Base-by-base conservation (phyloP, 1,140 invertebrate genomes). In the Euwallacea fornicatus region DNA sequence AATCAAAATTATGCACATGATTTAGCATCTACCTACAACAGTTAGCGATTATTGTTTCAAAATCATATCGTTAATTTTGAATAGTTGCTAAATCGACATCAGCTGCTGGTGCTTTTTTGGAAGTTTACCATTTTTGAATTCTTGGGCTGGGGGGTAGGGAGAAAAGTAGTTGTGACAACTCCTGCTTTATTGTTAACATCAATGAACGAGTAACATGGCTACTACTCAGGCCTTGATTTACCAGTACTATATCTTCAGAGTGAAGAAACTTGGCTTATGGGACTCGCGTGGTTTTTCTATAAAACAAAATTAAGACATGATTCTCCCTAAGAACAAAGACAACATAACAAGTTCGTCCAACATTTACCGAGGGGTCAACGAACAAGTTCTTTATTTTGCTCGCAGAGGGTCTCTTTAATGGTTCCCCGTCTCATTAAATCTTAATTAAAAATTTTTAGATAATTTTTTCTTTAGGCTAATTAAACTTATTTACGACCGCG, bases 321-420 rank as follows among this genome's bases (percentile, higher is more conserved):
- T 59, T 69, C 59, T 62, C 44, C 58, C 43, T 46, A 42, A 62
- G 58, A 69, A 61, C 67, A 69, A 69, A 62, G 61, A 69, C 67
- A 62, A 69, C 33, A 69, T 69, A 63, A 53, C 55, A 61, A 69
- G 66, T 68, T 68, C 66, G 56, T 68, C 66, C 55, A 68, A 60
- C 66, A 68, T 68, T 56, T 68, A 68, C 7, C 44, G 13, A 59
- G 56, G 62, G 67, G 67, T 69, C 60, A 69, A 69, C 61, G 67
- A 69, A 69, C 67, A 59, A 69, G 62, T 55, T 56, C 54, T 11
- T 69, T 62, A 42, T 44, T 66, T 60, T 62, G 15, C 58, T 54
- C 16, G 46, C 50, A 62, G 55, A 68, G 66, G 66, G 44, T 16
- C 16, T 60, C 42, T 68, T 59, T 65, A 44, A 59, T 67, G 33